These are phyloP conservation scores for Cyanistes caeruleus DNA, from an alignment of 2,113 vertebrate genomes.

Conservation along the genomic window DNA sequence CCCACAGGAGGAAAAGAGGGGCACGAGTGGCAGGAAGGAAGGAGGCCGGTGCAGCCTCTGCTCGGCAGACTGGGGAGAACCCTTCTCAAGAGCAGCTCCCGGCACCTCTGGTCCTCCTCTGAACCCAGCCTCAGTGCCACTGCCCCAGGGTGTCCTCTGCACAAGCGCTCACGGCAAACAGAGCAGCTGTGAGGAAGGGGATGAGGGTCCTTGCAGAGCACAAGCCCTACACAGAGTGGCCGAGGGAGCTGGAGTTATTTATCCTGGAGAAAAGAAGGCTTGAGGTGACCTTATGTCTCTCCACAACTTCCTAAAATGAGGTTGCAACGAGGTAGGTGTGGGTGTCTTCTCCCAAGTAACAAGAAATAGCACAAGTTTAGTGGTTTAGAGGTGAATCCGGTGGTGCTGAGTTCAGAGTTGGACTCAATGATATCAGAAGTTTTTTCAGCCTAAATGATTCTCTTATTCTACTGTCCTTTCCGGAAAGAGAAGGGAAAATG, in stretches of 20 bases:
- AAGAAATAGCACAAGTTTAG: not conserved
- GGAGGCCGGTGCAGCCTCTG: no score
- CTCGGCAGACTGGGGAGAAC: rapidly evolving
- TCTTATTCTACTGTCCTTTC: not conserved
- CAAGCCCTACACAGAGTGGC: rapidly evolving
- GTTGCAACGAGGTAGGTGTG: rapidly evolving
- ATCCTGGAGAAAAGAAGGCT: not conserved
- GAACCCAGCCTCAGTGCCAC: rapidly evolving
- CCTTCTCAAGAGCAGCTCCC: not conserved
- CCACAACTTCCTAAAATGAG: not conserved
- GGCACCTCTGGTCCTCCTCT: rapidly evolving
- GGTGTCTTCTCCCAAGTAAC: not conserved
- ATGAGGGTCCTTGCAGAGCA: not conserved
- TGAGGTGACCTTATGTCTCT: no score
- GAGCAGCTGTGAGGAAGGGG: no score
- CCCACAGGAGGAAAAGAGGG: rapidly evolving
- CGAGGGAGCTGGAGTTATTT: not conserved
- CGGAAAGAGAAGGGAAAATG: not conserved
- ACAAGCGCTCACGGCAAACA: rapidly evolving
- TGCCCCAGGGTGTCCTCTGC: not conserved
- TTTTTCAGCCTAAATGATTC: not conserved
- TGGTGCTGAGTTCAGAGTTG: not conserved
- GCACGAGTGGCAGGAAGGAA: rapidly evolving
- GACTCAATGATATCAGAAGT: not conserved
- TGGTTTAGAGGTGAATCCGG: not conserved